Base-by-base conservation (phyloP, 2,113 vertebrate species). In the Lepidothrix coronata region DNA sequence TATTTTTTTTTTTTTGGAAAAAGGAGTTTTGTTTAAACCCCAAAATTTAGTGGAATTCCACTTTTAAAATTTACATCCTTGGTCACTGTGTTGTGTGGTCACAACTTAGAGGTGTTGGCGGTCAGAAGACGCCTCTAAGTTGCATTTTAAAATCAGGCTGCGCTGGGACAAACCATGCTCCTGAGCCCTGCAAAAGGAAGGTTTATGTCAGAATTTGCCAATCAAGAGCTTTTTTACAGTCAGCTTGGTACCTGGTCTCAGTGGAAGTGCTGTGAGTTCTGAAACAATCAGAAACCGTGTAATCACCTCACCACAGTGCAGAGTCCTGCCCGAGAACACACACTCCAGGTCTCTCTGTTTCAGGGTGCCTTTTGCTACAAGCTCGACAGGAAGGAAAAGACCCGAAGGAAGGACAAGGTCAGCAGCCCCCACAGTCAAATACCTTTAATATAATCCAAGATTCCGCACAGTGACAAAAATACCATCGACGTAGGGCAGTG, bases 391-490 rank as follows among this genome's bases (percentile, higher is more conserved):
- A 85, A 66, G 11, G 19, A 57, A 52, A 59, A 82, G 4, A 58
- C 30, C 14, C 1, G 1, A 67, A 72, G 11, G 67, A 73, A 93
- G 51, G 54, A 74, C 35, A 22, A 73, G 51, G 49, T 33, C 73
- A 66, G 70, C 6, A 52, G 28, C 37, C 70, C 71, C 43, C 72
- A 96, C 43, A 88, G 74, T 80, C 66, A 66, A 89, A 89, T 33
- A 85, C 27, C 27, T 96, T 96, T 91, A 92, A 91, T 95, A 83
- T 16, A 82, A 57, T 11, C 22, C 71, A 81, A 80, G 70, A 85
- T 61, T 85, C 46, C 67, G 68, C 39, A 87, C 30, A 83, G 55
- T 41, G 35, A 88, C 86, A 93, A 79, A 90, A 77, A 71, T 17
- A 88, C n/a, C 46, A 90, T 17, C 11, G 21, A 52, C 0, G 2